Evolutionary conservation across 2,797 vertebrate species (phyloP), one percentile per base, ranked within the genome.

Genomic region (Cheirogaleus major): DNA sequence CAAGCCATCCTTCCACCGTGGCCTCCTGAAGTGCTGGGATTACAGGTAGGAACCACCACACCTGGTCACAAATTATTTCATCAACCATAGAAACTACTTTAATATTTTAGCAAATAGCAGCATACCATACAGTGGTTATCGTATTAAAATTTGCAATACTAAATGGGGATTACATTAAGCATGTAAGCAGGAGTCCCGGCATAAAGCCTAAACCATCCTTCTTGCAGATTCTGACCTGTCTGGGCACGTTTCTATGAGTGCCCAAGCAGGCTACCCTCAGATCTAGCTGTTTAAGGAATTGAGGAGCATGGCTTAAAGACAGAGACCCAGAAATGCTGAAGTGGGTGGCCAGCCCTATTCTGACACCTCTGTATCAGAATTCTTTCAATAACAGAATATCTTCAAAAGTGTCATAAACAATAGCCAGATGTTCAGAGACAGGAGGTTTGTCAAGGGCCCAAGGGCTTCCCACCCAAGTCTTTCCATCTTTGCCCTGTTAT

Each of bases 371-470:
- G 20, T 59, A 11, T 85, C 92, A 78, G 27, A 88, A 11, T 43
- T 52, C 38, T 87, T 72, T 80, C n/a, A 90, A 30, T 35, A 78
- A 91, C 43, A 91, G 35, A 86, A 63, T 80, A 79, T 27, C 35
- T 45, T 83, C 25, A n/a, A 79, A 84, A 86, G 59, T 65, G 38
- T 57, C 38, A n/a, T 78, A 57, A 84, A 92, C 72, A 69, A 27
- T 67, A 84, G 23, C 5, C 65, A 82, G 81, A 80, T 70, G 75
- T 94, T 76, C 83, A 63, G 85, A 93, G 38, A n/a, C 27, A 80
- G 27, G 13, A 76, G 27, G 17, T 14, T 22, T 5, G 59, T 50
- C 81, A 73, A 70, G 41, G 41, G 38, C 75, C 25, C 25, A 50
- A 65, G 48, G 45, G 27, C 57, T 61, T 86, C 79, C 48, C 57